Base-by-base conservation (phyloP, 2,797 vertebrate genomes). In the Micropoecilia bifurca region DNA sequence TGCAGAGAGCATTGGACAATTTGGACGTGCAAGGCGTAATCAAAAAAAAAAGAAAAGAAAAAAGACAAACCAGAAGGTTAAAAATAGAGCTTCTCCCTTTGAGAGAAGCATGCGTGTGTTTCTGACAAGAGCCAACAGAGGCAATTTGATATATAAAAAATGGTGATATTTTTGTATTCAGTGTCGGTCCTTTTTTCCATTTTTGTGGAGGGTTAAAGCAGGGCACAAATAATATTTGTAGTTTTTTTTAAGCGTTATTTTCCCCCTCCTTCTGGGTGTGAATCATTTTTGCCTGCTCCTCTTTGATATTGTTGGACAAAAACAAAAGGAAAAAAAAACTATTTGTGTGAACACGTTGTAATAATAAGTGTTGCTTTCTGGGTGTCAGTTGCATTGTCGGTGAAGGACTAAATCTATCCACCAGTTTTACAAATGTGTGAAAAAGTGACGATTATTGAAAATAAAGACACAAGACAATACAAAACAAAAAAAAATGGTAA, bases 121-220 rank as follows among this genome's bases (percentile, higher is more conserved):
- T 94, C 95, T 95, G 95, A 95, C 93, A 95, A 96, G 93, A 96
- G 95, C 95, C 96, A 92, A 93, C 91, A 91, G 90, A 95, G 95
- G 95, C 94, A 91, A 93, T 96, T 96, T 96, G 96, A 97, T 96
- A 97, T 95, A 96, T 96, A 96, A 95, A 93, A 93, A 97, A 97
- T 95, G 97, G 97, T 98, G 95, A 96, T 98, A 97, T 97, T 98
- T 98, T 98, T 98, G 97, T 98, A 98, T 96, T 95, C 91, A 94
- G 95, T 96, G 97, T 97, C 95, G 82, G 96, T 96, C 96, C 92
- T 96, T 96, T 96, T 95, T 93, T 96, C 95, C 66, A 69, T 69
- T 93, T 95, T 95, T 95, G 95, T 96, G 95, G 95, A 95, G 95
- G 93, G 95, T 95, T 93, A 91, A 87, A 95, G 95, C 93, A 95